A percentile compares a stretch with the other conserved stretches of the same genome.
Conservation (phyloP, 2,113 vertebrate species). For the Phaethornis superciliosus region DNA sequence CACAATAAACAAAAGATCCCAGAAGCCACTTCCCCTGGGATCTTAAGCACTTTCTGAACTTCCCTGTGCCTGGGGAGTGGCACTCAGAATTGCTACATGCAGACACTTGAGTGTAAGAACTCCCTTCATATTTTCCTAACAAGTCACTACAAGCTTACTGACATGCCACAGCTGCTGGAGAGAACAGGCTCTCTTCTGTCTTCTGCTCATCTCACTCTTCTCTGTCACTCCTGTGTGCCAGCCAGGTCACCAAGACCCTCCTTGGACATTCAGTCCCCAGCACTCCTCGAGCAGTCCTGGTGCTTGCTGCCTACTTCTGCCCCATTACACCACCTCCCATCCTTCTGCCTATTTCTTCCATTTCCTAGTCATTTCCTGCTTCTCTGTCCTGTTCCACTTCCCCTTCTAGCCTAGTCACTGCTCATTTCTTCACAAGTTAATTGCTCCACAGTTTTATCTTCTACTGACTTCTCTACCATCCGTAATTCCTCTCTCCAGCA, state of each 20-base stretch:
- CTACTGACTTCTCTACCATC: neutral
- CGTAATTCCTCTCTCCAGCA: neutral
- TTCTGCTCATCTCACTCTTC: neutral
- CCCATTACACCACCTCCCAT: neutral
- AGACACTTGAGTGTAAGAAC: neutral
- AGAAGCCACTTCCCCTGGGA: neutral
- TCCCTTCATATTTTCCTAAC: constrained; percentile 22
- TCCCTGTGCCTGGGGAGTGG: neutral
- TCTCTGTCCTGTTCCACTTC: neutral
- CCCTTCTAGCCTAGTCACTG: neutral
- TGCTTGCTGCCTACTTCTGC: neutral
- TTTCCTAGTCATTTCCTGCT: neutral
- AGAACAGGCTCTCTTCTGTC: neutral
- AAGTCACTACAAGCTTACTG: constrained; percentile 17
- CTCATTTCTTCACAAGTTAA: neutral
- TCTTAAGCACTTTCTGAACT: neutral
- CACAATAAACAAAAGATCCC: neutral
- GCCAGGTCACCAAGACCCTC: neutral
- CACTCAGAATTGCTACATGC: neutral
- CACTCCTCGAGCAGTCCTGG: neutral
- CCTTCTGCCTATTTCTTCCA: neutral
- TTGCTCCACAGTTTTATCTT: neutral
- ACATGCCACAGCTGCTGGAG: neutral
- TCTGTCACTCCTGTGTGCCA: neutral
- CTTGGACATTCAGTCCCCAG: neutral